Conservation (phyloP, 2,797 vertebrate species). For the Eidolon dupreanum region DNA sequence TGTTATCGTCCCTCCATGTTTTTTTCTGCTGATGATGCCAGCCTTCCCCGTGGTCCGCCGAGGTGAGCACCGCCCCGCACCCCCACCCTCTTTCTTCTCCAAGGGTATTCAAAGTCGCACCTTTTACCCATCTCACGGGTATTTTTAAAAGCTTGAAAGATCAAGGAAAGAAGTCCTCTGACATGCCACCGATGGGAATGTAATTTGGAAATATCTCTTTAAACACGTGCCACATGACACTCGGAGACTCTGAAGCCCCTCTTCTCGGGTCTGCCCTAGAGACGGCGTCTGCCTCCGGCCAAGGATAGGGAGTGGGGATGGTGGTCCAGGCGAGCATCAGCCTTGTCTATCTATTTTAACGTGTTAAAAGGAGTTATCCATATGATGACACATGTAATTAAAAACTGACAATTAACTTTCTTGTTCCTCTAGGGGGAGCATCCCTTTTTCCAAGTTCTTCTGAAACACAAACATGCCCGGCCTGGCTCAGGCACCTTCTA, state of each 20-base stretch:
- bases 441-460: neutral
- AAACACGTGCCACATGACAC: neutral
- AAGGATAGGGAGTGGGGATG: fast-evolving
- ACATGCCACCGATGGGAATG: neutral
- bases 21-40: neutral
- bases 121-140: neutral
- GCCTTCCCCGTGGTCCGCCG: neutral
- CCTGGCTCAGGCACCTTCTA: neutral
- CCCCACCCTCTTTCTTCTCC: neutral
- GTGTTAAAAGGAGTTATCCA: neutral
- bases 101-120: fast-evolving
- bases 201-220: neutral
- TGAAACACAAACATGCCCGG: fast-evolving
- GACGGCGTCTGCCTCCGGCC: too few species aligned
- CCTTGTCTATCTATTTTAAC: neutral
- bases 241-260: neutral
- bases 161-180: neutral
- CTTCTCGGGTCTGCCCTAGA: neutral
- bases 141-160: neutral
- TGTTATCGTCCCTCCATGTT: neutral
- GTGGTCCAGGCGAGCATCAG: neutral
- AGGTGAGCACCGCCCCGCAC: too few species aligned
- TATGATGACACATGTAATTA: too few species aligned
- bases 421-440: neutral
- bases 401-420: neutral